Base-by-base conservation (phyloP, 37 sponge, comb jelly and placozoan species). In the Chondrilla cf. caribensis region DNA sequence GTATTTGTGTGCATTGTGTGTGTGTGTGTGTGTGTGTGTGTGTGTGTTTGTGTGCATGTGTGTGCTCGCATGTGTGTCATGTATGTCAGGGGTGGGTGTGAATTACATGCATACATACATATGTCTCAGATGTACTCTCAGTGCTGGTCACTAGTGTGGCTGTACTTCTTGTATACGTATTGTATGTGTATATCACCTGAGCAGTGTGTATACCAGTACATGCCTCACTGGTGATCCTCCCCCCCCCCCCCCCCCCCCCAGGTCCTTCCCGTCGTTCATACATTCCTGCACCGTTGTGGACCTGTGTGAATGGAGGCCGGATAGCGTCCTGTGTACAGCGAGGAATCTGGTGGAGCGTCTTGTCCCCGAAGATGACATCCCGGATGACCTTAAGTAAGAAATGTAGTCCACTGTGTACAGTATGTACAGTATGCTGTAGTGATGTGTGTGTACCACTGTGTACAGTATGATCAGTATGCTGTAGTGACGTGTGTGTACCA, bases 271-370 rank as follows among this genome's bases (percentile, higher is more conserved):
- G 24, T 73, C 76, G n/a, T 22, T 73, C 24, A 19, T 73, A 17
- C 76, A 73, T 6, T 73, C 42, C 41, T 42, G 42, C 38, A 37
- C 41, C 44, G 25, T 73, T 42, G n/a, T 73, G 1, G 76, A 73
- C 44, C 76, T 73, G 1, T 73, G 76, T 42, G 76, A 73, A 25
- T 73, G 76, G 76, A 37, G 76, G 40, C 76, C 76, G 18, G 37
- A 18, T 73, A 43, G 24, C n/a, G 15, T 73, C n/a, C 1, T 14
- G 17, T 73, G 76, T 73, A 36, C 76, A 3, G 76, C 76, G 2
- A 4, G 1, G 1, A 37, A 36, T 15, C 15, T 73, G 21, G 36
- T 73, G 18, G 25, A 40, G 7, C 76, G 36, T 4, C 43, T 25
- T 39, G 24, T 38, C 17, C 24, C 11, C 7, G 32, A 26, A 17